phyloP scores from a whole-genome alignment of 2,888 invertebrate species.

The Chrysolina oricalcia region DNA sequence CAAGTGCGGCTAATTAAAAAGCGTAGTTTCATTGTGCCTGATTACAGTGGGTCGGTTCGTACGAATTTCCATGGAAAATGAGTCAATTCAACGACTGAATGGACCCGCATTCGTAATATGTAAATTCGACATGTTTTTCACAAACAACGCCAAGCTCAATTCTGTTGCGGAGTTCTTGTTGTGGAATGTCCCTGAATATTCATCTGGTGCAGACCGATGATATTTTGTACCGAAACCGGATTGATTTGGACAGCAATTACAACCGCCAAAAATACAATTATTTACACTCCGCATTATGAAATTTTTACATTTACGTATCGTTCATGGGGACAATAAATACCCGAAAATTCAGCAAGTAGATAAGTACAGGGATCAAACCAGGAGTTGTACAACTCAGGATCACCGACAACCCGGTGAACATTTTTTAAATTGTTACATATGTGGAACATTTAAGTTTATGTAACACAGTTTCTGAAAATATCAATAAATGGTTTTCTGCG shows the following conservation, averaged over 20 bases:
- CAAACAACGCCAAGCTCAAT: slow-evolving; percentile 22
- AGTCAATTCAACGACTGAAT: slow-evolving; percentile 53
- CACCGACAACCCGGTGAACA: no score
- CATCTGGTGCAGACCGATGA: not conserved
- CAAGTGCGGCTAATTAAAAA: slow-evolving; percentile 57
- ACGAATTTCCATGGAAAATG: slow-evolving; percentile 41
- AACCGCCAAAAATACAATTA: no score
- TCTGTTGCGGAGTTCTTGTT: slow-evolving; percentile 24
- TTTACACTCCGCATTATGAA: no score
- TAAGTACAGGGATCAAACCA: no score
- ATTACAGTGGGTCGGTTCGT: slow-evolving; percentile 35
- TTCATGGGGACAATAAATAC: no score
- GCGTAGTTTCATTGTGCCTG: slow-evolving; percentile 50
- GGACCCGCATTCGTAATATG: slow-evolving; percentile 48
- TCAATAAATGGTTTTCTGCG: no score
- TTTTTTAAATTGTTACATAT: no score
- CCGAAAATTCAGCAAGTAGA: no score
- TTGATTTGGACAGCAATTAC: not conserved
- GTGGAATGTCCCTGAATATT: slow-evolving; percentile 21
- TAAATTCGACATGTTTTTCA: slow-evolving; percentile 45
- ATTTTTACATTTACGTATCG: no score
- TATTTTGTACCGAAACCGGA: not conserved
- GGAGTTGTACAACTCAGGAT: no score
- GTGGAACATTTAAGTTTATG: no score
- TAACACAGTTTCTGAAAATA: no score